phyloP scores from a whole-genome alignment of 1,140 invertebrate genomes.

The Drosophila albomicans region DNA sequence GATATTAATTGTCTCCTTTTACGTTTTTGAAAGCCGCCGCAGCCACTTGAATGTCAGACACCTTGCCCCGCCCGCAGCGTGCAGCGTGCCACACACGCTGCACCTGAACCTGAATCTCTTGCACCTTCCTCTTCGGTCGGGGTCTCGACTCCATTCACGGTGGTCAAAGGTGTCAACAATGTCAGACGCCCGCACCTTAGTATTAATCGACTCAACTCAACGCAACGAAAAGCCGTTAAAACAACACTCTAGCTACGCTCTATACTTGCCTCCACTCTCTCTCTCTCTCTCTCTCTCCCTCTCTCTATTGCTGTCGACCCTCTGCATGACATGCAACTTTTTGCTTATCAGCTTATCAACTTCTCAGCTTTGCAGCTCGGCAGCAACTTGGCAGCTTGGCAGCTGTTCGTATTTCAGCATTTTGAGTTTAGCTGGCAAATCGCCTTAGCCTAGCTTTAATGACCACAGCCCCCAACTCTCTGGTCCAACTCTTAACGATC shows the following conservation, averaged over 20 bases:
- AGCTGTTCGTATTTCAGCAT: constrained; percentile 27
- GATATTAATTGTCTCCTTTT: constrained; percentile 75
- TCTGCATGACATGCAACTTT: not conserved
- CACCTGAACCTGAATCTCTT: constrained; percentile 7
- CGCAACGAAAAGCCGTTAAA: constrained; percentile 39
- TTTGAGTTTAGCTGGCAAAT: constrained; percentile 19
- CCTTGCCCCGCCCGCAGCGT: constrained; percentile 38
- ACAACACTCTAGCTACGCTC: constrained; percentile 21
- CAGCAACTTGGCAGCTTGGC: constrained; percentile 7
- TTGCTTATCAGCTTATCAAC: constrained; percentile 40
- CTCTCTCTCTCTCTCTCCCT: not conserved
- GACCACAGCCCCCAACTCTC: not conserved
- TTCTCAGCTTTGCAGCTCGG: not conserved
- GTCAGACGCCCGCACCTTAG: constrained; percentile 46
- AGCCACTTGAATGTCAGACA: constrained; percentile 39
- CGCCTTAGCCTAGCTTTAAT: constrained; percentile 17
- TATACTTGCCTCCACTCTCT: too few species aligned
- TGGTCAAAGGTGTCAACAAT: constrained; percentile 47
- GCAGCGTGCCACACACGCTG: constrained; percentile 50
- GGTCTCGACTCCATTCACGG: constrained; percentile 29
- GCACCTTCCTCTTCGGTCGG: not conserved
- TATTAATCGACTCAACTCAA: constrained; percentile 2
- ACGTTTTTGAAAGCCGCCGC: constrained; percentile 31
- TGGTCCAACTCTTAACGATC: constrained; percentile 4
- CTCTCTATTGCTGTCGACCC: not conserved